Evolutionary conservation across 2,888 invertebrate species (phyloP), one percentile per base, ranked within the genome.

Genomic region (Lottia gigantea): DNA sequence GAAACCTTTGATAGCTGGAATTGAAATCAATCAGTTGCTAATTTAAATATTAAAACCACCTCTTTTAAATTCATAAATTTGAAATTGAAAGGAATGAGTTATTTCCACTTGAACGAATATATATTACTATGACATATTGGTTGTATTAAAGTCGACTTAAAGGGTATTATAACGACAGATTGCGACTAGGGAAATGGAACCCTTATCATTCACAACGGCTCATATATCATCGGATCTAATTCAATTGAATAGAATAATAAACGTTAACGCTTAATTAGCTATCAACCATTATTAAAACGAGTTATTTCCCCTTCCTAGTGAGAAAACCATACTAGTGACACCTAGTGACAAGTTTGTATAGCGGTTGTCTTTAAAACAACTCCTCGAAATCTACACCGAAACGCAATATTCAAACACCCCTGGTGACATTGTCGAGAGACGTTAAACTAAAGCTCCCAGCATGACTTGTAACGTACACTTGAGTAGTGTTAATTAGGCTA

Each of bases 161-260:
- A 23, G 19, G 19, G 55, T 23, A 23, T 55, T 23, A 55, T 11
- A 55, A 55, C 55, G 55, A 55, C 55, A 55, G 55, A 55, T 55
- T 55, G 55, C 19, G 19, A 19, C 55, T 55, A 8, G 12, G 8
- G 19, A 4, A 23, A 11, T 8, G 19, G 8, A 19, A 55, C 55
- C 55, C 55, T 55, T 23, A 55, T 55, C 23, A 23, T 23, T 55
- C 23, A 23, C 19, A 55, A 55, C 14, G 55, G 19, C 23, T 55
- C 55, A 55, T 55, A 55, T 55, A 55, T 55, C 55, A 55, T 55
- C 19, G 23, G 19, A 55, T 23, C 19, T 23, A 55, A 55, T 23
- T 23, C 55, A 55, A 55, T 55, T 55, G 55, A 55, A 55, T 23
- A 55, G 55, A 19, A 55, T 23, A 55, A 55, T 55, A 55, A 55